phyloP scores from a whole-genome alignment of 37 sponge, comb jelly and placozoan genomes.

The Eunapius fragilis region DNA sequence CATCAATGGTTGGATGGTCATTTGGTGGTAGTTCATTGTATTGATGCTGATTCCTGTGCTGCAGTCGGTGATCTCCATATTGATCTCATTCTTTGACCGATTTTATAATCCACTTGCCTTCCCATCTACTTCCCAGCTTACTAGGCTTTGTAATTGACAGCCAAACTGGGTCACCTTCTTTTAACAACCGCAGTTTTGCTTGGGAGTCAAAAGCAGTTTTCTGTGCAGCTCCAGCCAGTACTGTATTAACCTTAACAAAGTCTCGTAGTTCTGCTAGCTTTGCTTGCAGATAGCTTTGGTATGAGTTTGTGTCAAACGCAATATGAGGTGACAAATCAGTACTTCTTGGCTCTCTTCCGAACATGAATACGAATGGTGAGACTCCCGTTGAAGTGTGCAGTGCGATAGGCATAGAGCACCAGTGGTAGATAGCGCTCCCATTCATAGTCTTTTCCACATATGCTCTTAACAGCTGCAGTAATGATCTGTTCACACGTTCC shows the following conservation, averaged over 20 bases:
- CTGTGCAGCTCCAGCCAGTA: neutral
- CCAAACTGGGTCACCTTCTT: neutral
- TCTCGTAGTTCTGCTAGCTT: constrained; percentile 27
- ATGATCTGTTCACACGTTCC: constrained; percentile 50
- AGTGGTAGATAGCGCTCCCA: constrained; percentile 57
- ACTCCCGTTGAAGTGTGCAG: constrained; percentile 54
- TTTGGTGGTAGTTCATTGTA: neutral
- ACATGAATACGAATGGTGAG: constrained; percentile 68
- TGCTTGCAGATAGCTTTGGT: constrained; percentile 10
- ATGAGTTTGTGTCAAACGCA: constrained; percentile 19
- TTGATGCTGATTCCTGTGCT: neutral
- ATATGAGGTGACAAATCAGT: neutral
- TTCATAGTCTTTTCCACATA: constrained; percentile 63
- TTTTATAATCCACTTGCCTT: neutral
- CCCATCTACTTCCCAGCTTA: neutral
- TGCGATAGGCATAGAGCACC: constrained; percentile 57
- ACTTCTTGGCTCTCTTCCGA: constrained; percentile 41
- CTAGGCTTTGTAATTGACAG: neutral
- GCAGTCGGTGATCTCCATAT: neutral
- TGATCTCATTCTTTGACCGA: too few relatives aligned
- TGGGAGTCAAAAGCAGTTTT: neutral
- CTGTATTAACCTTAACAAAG: neutral
- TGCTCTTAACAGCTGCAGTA: constrained; percentile 55
- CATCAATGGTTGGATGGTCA: neutral
- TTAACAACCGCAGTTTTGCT: neutral